phyloP scores from a whole-genome alignment of 2,888 invertebrate genomes.

The Spatulosminthurus flaviceps region DNA sequence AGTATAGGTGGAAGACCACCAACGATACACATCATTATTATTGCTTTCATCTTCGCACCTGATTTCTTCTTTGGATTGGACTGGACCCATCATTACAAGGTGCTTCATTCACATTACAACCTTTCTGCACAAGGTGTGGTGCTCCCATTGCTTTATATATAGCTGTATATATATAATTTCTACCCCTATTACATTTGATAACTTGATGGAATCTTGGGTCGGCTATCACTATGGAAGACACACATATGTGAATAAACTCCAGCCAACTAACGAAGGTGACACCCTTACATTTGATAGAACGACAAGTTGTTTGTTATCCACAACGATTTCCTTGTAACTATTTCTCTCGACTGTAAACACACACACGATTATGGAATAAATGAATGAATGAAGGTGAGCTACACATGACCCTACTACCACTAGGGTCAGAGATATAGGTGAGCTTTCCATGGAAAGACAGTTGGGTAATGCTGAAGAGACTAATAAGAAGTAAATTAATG shows the following conservation, averaged over 20 bases:
- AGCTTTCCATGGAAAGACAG: neutral
- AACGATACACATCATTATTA: slow-evolving; percentile 14
- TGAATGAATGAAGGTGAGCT: neutral
- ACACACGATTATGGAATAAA: neutral
- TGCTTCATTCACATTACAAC: slow-evolving; percentile 1
- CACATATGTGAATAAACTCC: no score
- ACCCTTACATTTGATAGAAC: no score
- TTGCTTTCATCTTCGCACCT: slow-evolving; percentile 18
- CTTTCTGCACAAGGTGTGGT: neutral
- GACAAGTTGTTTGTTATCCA: no score
- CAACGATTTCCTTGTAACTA: no score
- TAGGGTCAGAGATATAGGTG: neutral
- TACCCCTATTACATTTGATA: no score
- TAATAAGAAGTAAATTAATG: slow-evolving; percentile 43
- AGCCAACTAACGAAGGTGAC: no score
- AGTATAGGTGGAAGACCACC: slow-evolving; percentile 5
- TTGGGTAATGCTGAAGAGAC: slow-evolving; percentile 27
- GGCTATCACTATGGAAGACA: no score
- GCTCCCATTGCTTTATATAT: no score
- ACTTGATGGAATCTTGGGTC: no score
- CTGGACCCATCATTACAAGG: neutral
- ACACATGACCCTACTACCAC: neutral
- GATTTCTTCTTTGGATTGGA: slow-evolving; percentile 13
- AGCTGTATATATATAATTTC: no score
- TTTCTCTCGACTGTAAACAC: no score